Percentiles rank a stretch among this genome's conserved stretches.
Evolutionary conservation across 2,797 vertebrate genomes (phyloP).

Genomic region (Sardinella longiceps): DNA sequence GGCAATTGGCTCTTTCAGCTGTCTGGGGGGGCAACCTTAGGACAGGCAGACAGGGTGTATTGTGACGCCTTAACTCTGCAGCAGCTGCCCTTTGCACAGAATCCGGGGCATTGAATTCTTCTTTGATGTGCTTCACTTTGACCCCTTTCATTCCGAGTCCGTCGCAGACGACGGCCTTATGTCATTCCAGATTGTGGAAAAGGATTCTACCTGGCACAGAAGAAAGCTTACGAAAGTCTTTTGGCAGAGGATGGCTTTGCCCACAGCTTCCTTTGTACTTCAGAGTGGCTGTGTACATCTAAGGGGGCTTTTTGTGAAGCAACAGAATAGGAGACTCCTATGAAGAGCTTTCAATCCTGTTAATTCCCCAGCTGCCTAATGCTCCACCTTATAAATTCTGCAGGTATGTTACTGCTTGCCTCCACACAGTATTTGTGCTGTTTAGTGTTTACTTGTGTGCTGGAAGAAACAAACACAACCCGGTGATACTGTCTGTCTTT

Average conservation of each 20-base stretch:
- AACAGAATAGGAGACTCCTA: background rate
- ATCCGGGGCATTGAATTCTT: background rate
- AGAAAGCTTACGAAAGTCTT: background rate
- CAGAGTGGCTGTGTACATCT: background rate
- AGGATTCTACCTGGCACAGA: background rate
- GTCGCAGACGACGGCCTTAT: background rate
- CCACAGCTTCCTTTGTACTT: background rate
- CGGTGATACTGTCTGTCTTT: background rate
- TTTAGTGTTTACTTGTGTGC: background rate
- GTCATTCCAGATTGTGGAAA: background rate
- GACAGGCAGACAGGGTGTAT: background rate
- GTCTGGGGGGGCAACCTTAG: background rate
- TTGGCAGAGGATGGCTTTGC: background rate
- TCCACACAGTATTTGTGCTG: background rate
- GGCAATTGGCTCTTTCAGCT: background rate
- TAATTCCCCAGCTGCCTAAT: background rate
- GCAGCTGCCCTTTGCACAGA: slow-evolving; percentile 1
- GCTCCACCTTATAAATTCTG: background rate
- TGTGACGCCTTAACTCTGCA: background rate
- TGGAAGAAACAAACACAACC: background rate
- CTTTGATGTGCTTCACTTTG: background rate
- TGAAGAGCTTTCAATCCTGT: background rate
- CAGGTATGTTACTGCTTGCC: background rate
- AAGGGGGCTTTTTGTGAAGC: background rate
- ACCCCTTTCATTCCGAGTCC: background rate